A percentile compares a stretch with the other conserved stretches of the same genome.
Conservation (phyloP, 2,888 invertebrate genomes). For the Dusona sp. region DNA sequence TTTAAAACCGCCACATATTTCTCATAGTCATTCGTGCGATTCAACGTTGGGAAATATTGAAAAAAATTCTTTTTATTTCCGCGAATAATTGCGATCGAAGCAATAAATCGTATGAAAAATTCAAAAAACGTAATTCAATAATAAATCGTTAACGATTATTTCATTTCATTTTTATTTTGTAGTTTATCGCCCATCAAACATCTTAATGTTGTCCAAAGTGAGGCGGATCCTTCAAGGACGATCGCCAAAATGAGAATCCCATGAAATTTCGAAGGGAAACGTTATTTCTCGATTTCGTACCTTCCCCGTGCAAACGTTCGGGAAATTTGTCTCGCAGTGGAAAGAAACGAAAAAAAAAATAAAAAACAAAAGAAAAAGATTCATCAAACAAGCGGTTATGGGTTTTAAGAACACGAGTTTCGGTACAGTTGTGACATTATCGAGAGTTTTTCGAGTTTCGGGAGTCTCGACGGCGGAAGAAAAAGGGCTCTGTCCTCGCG, state of each 20-base stretch:
- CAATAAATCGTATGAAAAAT: neutral
- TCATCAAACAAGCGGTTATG: conserved; percentile 81
- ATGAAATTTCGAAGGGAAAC: neutral
- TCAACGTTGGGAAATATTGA: neutral
- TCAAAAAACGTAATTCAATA: neutral
- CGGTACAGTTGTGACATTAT: conserved; percentile 86
- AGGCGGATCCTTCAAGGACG: neutral
- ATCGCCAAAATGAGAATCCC: neutral
- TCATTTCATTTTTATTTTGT: neutral
- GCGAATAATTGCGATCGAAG: neutral
- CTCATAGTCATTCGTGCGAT: neutral
- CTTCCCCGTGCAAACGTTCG: neutral
- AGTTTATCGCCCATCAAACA: neutral
- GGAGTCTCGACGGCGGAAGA: conserved; percentile 69
- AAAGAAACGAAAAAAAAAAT: conserved; percentile 13
- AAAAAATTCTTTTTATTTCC: neutral
- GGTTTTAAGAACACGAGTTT: conserved; percentile 87
- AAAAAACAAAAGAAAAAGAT: neutral
- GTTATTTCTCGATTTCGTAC: neutral
- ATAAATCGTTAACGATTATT: conserved; percentile 5
- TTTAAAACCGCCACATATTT: neutral
- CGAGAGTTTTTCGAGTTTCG: conserved; percentile 81
- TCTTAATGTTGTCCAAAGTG: neutral
- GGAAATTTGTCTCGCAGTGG: conserved; percentile 7
- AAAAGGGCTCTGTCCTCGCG: conserved; percentile 51